Conservation (phyloP, 2,113 vertebrate genomes). For the Elephantulus edwardii region DNA sequence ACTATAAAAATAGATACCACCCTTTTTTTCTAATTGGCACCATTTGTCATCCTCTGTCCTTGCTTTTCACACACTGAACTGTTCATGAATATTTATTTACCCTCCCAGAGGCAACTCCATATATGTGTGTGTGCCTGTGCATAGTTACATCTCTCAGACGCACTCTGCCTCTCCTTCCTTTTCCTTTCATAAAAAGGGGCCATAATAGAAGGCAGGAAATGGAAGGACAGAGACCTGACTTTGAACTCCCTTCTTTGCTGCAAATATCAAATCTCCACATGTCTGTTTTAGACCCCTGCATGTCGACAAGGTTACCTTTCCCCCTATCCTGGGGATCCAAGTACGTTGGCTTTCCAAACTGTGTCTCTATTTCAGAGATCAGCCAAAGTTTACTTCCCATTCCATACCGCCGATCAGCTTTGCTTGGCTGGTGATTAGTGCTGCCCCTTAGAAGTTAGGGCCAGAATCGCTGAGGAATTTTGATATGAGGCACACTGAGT, state of each 20-base stretch:
- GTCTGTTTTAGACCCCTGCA: background rate
- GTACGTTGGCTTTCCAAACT: background rate
- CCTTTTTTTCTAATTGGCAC: constrained; percentile 83
- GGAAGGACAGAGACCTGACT: background rate
- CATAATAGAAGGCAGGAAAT: background rate
- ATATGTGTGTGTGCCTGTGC: background rate
- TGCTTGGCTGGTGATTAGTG: background rate
- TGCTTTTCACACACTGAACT: constrained; percentile 80
- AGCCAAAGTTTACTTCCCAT: background rate
- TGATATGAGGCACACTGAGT: background rate
- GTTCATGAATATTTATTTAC: constrained; percentile 84
- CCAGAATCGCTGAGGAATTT: background rate
- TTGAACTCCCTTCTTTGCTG: constrained; percentile 32
- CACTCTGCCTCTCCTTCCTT: background rate
- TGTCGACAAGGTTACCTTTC: background rate
- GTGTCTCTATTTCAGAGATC: background rate
- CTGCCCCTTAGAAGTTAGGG: background rate
- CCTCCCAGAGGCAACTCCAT: constrained; percentile 75
- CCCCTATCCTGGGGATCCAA: background rate
- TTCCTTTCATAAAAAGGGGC: background rate
- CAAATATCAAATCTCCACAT: background rate
- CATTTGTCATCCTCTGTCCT: constrained; percentile 83
- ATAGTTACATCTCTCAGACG: background rate
- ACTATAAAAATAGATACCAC: constrained; percentile 83
- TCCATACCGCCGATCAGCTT: background rate